phyloP scores from a whole-genome alignment of 2,113 vertebrate species.

The Eulacestoma nigropectus region DNA sequence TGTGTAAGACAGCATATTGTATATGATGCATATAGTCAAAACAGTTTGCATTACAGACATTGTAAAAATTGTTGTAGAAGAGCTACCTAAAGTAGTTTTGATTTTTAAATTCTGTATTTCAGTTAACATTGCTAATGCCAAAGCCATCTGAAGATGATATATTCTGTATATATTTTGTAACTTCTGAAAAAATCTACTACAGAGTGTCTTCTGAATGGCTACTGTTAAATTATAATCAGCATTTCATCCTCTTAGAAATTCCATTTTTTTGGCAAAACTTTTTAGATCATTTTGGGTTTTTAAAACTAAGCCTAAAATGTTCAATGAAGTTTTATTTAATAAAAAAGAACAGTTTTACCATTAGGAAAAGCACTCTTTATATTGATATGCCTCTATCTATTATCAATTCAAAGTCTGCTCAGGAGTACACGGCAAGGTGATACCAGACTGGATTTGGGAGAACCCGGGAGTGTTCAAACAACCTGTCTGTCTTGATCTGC shows the following conservation, averaged over 20 bases:
- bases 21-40: slow-evolving; percentile 72
- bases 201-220: slow-evolving; percentile 64
- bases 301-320: slow-evolving; percentile 11
- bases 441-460: background rate
- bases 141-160: slow-evolving; percentile 68
- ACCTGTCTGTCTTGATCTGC: slow-evolving; percentile 3
- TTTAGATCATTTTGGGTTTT: background rate
- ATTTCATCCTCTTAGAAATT: slow-evolving; percentile 57
- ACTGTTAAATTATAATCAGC: slow-evolving; percentile 73
- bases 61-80: slow-evolving; percentile 66
- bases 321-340: background rate
- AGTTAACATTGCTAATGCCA: slow-evolving; percentile 63
- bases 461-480: background rate
- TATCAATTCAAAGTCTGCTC: background rate
- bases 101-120: slow-evolving; percentile 48
- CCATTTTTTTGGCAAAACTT: background rate
- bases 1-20: slow-evolving; percentile 70
- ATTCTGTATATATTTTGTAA: slow-evolving; percentile 90
- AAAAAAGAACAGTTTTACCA: background rate
- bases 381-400: background rate
- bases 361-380: background rate
- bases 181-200: slow-evolving; percentile 66
- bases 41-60: slow-evolving; percentile 50
- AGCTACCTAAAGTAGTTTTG: slow-evolving; percentile 58
- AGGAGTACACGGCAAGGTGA: background rate